Evolutionary conservation across 2,888 invertebrate species (phyloP), one percentile per base, ranked within the genome.

Genomic region (Nineta flava): DNA sequence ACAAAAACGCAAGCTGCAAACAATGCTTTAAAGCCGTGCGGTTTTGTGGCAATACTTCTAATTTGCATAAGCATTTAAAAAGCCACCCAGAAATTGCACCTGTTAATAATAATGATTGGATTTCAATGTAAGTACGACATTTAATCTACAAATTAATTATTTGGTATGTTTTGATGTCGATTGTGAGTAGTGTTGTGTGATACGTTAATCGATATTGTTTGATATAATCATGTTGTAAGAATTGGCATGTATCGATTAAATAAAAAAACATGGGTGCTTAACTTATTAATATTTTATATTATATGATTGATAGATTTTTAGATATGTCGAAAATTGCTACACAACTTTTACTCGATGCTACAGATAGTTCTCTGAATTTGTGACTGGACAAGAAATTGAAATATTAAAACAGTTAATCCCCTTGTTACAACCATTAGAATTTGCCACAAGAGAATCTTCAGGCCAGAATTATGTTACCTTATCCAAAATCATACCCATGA

Each of bases 361-460:
- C 49, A 47, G 45, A 53, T 43, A 41, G 47, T 47, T 51, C n/a
- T n/a, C 51, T 50, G 51, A 53, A 49, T 43, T 53, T 17, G 43
- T 49, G 44, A 48, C 26, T 38, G 51, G 50, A 12, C 45, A 47
- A 5, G 54, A 55, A 53, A 52, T 55, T 19, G 51, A 58, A 56
- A 51, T 53, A 54, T 51, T 58, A 53, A 56, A 38, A 31, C 50
- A 53, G 47, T 12, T 51, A 43, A 19, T 50, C 2, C 46, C 26
- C 12, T 48, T 52, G 41, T 41, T 57, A 47, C 31, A 51, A 45
- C 54, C 56, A 26, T 56, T 57, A 42, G 56, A 57, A 54, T 55
- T 53, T 34, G 57, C 58, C 50, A 58, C 59, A 53, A 58, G 55
- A 55, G 56, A 59, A 57, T 49, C 56, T 56, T 57, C 42, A 38